phyloP scores from a whole-genome alignment of 1,140 invertebrate genomes.

The Pseudomyrmex cubaensis region DNA sequence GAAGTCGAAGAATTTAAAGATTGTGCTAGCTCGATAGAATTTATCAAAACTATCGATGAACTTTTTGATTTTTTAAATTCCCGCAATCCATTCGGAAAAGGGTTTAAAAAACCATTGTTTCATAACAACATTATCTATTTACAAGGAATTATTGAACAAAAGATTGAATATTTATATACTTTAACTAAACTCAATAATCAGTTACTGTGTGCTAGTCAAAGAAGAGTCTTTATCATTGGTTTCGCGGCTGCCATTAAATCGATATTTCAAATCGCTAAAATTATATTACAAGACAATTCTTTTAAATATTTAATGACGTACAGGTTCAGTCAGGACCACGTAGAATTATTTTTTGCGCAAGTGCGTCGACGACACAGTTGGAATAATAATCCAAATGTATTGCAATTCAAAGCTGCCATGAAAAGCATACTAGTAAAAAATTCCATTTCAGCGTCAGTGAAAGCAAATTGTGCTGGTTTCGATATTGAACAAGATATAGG shows the following conservation, averaged over 20 bases:
- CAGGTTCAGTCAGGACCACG: conserved; percentile 50
- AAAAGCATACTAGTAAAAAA: conserved; percentile 53
- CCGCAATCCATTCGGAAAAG: conserved; percentile 20
- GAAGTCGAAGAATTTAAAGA: conserved; percentile 13
- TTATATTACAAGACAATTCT: not conserved
- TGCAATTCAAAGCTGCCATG: conserved; percentile 52
- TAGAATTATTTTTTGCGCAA: conserved; percentile 58
- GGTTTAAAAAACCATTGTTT: conserved; percentile 19
- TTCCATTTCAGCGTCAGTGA: not conserved
- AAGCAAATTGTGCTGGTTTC: not conserved
- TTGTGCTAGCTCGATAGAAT: not conserved
- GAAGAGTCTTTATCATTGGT: conserved; percentile 17
- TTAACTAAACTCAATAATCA: not conserved
- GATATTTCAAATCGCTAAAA: conserved; percentile 6
- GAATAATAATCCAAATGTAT: conserved; percentile 56
- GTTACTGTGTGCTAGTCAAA: not conserved
- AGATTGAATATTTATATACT: not conserved
- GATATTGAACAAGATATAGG: not conserved
- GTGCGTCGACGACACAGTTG: conserved; percentile 28
- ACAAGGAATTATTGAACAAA: not conserved
- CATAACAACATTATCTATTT: not conserved
- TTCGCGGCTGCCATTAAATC: conserved; percentile 14
- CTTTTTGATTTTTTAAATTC: conserved; percentile 43
- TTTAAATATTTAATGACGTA: conserved; percentile 53
- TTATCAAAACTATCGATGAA: not conserved